phyloP scores from a whole-genome alignment of 1,140 invertebrate genomes.

The Drosophila chauvacae region DNA sequence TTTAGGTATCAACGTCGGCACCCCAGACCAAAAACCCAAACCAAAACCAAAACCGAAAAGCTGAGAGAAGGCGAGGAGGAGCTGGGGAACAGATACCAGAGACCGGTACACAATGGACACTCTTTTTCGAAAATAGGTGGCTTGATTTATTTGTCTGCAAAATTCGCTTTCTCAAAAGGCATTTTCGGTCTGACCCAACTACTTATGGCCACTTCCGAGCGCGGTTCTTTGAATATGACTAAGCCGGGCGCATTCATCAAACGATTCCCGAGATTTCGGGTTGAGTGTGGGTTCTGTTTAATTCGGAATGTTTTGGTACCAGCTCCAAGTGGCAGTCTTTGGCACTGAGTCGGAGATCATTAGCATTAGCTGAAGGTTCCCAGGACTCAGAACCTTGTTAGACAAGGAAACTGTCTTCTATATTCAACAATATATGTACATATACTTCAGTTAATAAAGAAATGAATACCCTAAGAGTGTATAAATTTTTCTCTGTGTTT shows the following conservation, averaged over 20 bases:
- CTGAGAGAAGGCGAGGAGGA: slow-evolving; percentile 1
- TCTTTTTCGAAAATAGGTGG: slow-evolving; percentile 77
- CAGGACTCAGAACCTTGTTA: background rate
- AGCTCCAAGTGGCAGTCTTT: slow-evolving; percentile 11
- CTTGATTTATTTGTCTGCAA: slow-evolving; percentile 84
- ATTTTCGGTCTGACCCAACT: slow-evolving; percentile 58
- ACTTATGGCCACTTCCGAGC: slow-evolving; percentile 44
- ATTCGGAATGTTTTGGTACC: slow-evolving; percentile 13
- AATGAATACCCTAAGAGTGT: background rate
- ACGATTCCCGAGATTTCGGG: slow-evolving; percentile 4
- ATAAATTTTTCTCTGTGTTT: slow-evolving; percentile 24
- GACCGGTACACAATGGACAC: slow-evolving; percentile 76
- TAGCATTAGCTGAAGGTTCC: slow-evolving; percentile 4
- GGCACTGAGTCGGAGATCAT: slow-evolving; percentile 7
- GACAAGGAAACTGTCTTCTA: background rate
- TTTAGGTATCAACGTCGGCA: slow-evolving; percentile 75
- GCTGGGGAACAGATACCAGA: slow-evolving; percentile 18
- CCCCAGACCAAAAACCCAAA: slow-evolving; percentile 47
- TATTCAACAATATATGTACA: background rate
- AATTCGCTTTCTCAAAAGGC: slow-evolving; percentile 82
- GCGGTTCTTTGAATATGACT: slow-evolving; percentile 49
- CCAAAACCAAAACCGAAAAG: slow-evolving; percentile 8
- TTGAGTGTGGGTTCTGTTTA: slow-evolving; percentile 30
- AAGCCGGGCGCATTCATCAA: slow-evolving; percentile 46
- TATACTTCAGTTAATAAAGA: background rate